Evolutionary conservation across 2,888 invertebrate species (phyloP).

Genomic region (Automeris io): DNA sequence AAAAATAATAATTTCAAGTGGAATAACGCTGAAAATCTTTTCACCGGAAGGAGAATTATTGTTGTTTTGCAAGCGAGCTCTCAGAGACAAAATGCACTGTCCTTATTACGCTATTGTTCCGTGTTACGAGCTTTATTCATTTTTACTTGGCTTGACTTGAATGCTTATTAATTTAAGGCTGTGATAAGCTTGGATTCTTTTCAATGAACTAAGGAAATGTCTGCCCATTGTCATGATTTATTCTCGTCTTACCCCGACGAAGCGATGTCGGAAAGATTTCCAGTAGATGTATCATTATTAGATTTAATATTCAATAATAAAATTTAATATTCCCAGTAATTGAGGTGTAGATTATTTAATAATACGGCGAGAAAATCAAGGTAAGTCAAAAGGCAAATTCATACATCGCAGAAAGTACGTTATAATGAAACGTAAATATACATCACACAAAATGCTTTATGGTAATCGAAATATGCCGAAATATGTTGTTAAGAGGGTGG

Average conservation of each 20-base stretch:
- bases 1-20: slow-evolving; percentile 77
- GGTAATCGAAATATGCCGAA: slow-evolving; percentile 77
- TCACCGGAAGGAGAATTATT: slow-evolving; percentile 76
- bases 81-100: slow-evolving; percentile 76
- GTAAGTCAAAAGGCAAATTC: slow-evolving; percentile 8
- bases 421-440: slow-evolving; percentile 63
- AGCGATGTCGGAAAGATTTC: slow-evolving; percentile 21
- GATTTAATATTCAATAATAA: slow-evolving; percentile 23
- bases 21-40: slow-evolving; percentile 77
- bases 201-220: slow-evolving; percentile 70
- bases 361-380: slow-evolving; percentile 17
- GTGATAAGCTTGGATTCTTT: slow-evolving; percentile 75
- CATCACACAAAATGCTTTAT: slow-evolving; percentile 73
- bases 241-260: slow-evolving; percentile 58
- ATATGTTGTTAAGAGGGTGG: slow-evolving; percentile 74
- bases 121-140: slow-evolving; percentile 75
- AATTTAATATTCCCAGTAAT: slow-evolving; percentile 11
- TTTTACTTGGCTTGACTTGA: slow-evolving; percentile 77
- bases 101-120: slow-evolving; percentile 75
- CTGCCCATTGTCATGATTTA: slow-evolving; percentile 67
- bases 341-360: slow-evolving; percentile 12
- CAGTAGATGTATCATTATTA: too few relatives aligned
- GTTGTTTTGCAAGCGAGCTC: slow-evolving; percentile 76
- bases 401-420: slow-evolving; percentile 40
- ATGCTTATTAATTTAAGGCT: slow-evolving; percentile 77